phyloP scores from a whole-genome alignment of 1,140 invertebrate species.

The Vanessa atalanta region DNA sequence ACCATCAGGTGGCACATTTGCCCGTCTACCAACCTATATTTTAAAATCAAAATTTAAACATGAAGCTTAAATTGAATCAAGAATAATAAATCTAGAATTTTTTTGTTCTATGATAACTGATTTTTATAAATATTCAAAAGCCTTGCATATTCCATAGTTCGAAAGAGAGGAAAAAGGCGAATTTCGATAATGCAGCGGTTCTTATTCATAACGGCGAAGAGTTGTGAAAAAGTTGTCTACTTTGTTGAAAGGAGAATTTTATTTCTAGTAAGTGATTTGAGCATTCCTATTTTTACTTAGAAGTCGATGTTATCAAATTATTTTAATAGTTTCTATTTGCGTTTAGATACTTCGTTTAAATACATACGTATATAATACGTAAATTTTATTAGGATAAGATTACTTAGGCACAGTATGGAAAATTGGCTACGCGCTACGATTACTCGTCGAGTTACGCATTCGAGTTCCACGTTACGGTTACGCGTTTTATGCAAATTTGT shows the following conservation, averaged over 20 bases:
- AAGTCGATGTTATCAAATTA: slow-evolving; percentile 7
- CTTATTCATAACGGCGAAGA: slow-evolving; percentile 41
- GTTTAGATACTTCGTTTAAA: background rate
- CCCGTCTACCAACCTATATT: no score
- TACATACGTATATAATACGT: no score
- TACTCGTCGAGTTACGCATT: no score
- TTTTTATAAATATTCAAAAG: slow-evolving; percentile 33
- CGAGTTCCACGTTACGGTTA: no score
- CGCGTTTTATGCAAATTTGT: no score
- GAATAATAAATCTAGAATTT: no score
- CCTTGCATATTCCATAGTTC: slow-evolving; percentile 29
- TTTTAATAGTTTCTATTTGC: slow-evolving; percentile 1
- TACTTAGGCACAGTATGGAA: no score
- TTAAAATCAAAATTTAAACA: no score
- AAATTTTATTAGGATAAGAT: no score
- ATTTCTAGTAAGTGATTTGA: slow-evolving; percentile 42
- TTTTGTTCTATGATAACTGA: background rate
- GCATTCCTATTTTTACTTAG: slow-evolving; percentile 28
- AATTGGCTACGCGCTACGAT: no score
- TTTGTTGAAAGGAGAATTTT: slow-evolving; percentile 38
- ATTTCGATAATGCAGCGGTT: slow-evolving; percentile 41
- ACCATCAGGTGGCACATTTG: no score
- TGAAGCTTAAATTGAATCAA: no score
- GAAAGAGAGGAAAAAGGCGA: slow-evolving; percentile 33
- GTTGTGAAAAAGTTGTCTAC: slow-evolving; percentile 35